These are phyloP conservation scores for Chaetodon auriga DNA, from an alignment of 2,113 vertebrate genomes.

Conservation along the genomic window DNA sequence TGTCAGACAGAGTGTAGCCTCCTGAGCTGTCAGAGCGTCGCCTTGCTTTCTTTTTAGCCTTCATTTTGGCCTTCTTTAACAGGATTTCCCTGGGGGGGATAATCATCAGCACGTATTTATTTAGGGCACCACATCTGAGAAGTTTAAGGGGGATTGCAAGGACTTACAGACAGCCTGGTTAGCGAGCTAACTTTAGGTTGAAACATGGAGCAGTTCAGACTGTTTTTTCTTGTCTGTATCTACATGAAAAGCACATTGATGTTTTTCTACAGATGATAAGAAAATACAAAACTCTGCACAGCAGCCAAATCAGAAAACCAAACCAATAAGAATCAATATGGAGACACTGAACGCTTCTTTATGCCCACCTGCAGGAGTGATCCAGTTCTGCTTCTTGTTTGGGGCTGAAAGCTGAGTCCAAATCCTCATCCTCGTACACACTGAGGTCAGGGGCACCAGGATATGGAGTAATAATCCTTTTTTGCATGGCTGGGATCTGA, in stretches of 20 bases:
- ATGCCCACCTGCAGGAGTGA: constrained; percentile 72
- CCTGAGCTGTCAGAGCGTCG: constrained; percentile 95
- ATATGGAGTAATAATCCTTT: constrained; percentile 93
- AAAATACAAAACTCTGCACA: neutral
- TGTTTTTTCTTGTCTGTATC: neutral
- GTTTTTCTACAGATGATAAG: neutral
- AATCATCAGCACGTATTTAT: constrained; percentile 17
- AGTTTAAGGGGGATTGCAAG: neutral
- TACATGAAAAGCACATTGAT: neutral
- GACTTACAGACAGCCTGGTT: neutral
- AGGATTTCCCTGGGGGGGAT: constrained; percentile 86
- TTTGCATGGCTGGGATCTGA: constrained; percentile 96
- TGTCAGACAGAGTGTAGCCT: constrained; percentile 95
- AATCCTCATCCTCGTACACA: constrained; percentile 87
- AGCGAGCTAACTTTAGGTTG: neutral
- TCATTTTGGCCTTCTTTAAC: constrained; percentile 93
- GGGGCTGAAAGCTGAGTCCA: constrained; percentile 81
- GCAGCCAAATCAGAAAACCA: neutral
- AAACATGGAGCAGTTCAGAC: neutral
- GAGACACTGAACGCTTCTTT: neutral
- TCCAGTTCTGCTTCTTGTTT: constrained; percentile 75
- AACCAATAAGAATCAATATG: neutral
- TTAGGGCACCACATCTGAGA: neutral
- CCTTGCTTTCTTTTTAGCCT: constrained; percentile 94
- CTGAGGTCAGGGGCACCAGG: constrained; percentile 92